phyloP scores from a whole-genome alignment of 2,888 invertebrate genomes.

The Cactoblastis cactorum region DNA sequence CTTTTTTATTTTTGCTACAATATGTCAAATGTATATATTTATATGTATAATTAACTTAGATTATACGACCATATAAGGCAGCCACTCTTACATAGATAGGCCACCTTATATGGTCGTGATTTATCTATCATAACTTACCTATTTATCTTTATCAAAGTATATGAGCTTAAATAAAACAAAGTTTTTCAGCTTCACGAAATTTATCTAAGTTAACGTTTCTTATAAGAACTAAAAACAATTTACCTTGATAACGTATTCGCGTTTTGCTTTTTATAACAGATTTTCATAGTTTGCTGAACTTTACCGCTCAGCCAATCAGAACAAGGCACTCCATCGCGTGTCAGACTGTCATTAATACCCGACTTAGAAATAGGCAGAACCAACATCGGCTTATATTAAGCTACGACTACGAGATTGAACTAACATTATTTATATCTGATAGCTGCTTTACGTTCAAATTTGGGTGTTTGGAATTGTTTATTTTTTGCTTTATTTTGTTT shows the following conservation, averaged over 20 bases:
- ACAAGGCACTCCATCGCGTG: constrained; percentile 2
- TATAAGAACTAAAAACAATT: background rate
- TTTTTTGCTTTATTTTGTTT: background rate
- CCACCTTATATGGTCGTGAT: too few relatives aligned
- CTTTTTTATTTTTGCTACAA: too few relatives aligned
- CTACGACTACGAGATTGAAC: constrained; percentile 2
- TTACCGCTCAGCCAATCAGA: constrained; percentile 1
- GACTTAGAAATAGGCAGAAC: constrained; percentile 4
- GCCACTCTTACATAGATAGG: too few relatives aligned
- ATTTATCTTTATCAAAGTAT: too few relatives aligned
- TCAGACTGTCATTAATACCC: constrained; percentile 1
- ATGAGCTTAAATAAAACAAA: too few relatives aligned
- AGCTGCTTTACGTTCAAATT: constrained; percentile 1
- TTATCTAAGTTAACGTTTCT: background rate
- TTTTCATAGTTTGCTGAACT: constrained; percentile 11
- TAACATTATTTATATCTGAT: constrained; percentile 8
- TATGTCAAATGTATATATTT: too few relatives aligned
- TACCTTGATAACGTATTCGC: background rate
- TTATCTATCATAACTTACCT: too few relatives aligned
- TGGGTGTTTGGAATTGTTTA: background rate
- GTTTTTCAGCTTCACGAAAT: too few relatives aligned
- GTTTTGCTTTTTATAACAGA: background rate
- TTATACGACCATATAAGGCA: too few relatives aligned
- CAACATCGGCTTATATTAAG: constrained; percentile 7
- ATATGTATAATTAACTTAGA: too few relatives aligned